Conservation (phyloP, 2,797 vertebrate genomes). For the Acanthornis magna region DNA sequence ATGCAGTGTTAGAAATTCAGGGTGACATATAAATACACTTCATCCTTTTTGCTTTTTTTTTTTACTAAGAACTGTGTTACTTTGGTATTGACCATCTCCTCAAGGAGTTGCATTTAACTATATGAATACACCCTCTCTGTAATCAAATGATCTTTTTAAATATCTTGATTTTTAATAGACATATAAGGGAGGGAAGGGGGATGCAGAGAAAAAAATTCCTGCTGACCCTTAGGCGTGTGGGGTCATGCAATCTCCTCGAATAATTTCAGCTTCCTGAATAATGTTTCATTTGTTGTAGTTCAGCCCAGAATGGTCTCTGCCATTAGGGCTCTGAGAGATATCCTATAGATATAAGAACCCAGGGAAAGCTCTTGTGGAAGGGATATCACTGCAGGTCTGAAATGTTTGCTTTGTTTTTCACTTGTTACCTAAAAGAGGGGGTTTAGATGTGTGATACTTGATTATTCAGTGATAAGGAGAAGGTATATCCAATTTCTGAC, state of each 20-base stretch:
- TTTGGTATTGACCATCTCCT: not conserved
- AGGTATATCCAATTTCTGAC: not conserved
- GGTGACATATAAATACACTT: not conserved
- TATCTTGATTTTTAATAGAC: not conserved
- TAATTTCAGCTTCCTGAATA: not conserved
- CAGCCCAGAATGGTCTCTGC: not conserved
- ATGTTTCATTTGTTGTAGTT: not conserved
- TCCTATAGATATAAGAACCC: not conserved
- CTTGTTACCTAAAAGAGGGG: not conserved
- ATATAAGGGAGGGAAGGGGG: not conserved
- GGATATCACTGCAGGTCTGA: not conserved
- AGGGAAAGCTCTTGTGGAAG: not conserved
- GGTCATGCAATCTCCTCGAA: not conserved
- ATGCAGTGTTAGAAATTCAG: not conserved
- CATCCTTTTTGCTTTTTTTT: not conserved
- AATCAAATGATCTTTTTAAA: not conserved
- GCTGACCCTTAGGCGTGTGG: not conserved
- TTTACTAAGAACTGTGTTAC: not conserved
- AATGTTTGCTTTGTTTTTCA: not conserved
- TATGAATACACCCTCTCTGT: not conserved
- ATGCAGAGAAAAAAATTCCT: not conserved
- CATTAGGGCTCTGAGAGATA: not conserved
- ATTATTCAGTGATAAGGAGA: not conserved
- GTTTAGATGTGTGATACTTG: not conserved
- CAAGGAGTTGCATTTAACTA: not conserved